Percentiles rank a stretch among this genome's conserved stretches.
phyloP scores from a whole-genome alignment of 2,888 invertebrate species.

The Sylvicola cinctus region DNA sequence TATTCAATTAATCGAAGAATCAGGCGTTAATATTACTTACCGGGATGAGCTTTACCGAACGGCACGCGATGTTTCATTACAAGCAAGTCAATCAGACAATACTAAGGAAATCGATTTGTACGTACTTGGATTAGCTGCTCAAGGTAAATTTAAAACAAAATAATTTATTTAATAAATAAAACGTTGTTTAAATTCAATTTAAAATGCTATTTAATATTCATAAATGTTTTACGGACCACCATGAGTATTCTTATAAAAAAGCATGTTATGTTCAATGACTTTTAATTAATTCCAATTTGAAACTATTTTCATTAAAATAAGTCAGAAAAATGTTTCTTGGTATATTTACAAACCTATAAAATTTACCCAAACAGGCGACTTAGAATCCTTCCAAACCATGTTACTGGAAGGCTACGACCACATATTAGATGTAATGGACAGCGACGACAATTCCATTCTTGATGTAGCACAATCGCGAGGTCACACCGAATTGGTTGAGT shows the following conservation, averaged over 20 bases:
- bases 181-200: background rate
- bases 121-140: conserved; percentile 53
- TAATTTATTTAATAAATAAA: background rate
- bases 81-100: conserved; percentile 58
- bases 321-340: too few species aligned
- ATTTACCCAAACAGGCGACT: conserved; percentile 43
- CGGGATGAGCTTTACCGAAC: conserved; percentile 75
- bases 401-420: conserved; percentile 73
- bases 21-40: conserved; percentile 58
- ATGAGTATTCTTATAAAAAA: too few species aligned
- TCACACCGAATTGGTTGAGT: conserved; percentile 41
- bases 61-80: conserved; percentile 65
- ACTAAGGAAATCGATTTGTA: conserved; percentile 63
- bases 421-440: conserved; percentile 57
- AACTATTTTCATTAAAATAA: too few species aligned
- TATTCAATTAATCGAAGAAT: conserved; percentile 59
- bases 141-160: too few species aligned
- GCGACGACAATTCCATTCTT: conserved; percentile 42
- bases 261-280: too few species aligned
- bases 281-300: too few species aligned
- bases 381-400: conserved; percentile 33
- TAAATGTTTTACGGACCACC: background rate
- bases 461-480: conserved; percentile 48
- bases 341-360: background rate
- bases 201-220: too few species aligned